Evolutionary conservation across 1,140 invertebrate genomes (phyloP).

Genomic region (Ostrea edulis): DNA sequence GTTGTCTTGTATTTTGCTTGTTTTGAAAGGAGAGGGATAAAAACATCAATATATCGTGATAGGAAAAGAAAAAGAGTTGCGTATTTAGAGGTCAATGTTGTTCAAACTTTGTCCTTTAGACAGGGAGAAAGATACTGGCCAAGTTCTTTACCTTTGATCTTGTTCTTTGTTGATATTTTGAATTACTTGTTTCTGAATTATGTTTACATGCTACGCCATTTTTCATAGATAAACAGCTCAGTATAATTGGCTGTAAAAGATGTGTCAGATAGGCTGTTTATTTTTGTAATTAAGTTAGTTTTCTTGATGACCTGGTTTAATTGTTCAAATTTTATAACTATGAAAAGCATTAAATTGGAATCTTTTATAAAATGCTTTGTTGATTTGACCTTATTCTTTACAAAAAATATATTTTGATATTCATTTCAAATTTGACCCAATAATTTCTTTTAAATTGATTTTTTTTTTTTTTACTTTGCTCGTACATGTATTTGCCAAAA

Average conservation of each 20-base stretch:
- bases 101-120: neutral
- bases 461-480: too few species aligned
- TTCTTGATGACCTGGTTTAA: neutral
- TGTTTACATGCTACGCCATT: neutral
- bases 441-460: too few species aligned
- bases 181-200: neutral
- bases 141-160: constrained; percentile 13
- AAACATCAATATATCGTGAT: neutral
- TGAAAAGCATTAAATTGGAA: too few species aligned
- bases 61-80: neutral
- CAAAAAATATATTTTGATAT: too few species aligned
- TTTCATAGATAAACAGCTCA: neutral
- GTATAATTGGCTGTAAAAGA: neutral
- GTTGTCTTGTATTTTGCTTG: constrained; percentile 9
- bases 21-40: neutral
- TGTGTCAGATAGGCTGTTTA: neutral
- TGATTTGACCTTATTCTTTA: too few species aligned
- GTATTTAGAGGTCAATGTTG: neutral
- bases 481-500: neutral
- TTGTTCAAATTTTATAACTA: too few species aligned
- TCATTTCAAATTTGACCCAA: too few species aligned
- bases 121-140: neutral
- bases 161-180: constrained; percentile 25
- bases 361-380: too few species aligned
- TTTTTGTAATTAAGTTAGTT: neutral